Evolutionary conservation across 2,113 vertebrate genomes (phyloP), one percentile per base, ranked within the genome.

Genomic region (Gobius niger): DNA sequence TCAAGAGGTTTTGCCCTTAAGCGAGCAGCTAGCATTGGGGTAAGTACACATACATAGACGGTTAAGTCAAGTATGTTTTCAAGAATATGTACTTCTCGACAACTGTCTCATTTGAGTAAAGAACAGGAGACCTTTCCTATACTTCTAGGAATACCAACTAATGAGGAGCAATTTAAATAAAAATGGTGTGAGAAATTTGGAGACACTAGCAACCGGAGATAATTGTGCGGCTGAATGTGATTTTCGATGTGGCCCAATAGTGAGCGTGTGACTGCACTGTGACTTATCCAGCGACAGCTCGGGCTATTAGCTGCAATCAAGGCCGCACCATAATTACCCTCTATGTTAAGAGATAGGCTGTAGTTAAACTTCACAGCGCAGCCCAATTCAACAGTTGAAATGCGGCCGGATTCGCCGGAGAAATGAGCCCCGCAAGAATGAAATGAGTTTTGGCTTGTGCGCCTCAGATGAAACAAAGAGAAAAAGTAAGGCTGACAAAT

Each of bases 241-340:
- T 90, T 86, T 86, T 88, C 44, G 59, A 15, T 54, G 70, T 59
- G 80, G 81, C 82, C 70, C 69, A 83, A 82, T 68, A 73, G 83
- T 71, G 64, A 85, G 77, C 59, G 68, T 86, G 82, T 69, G 63
- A 80, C 82, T 71, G 73, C 70, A 82, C 70, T 69, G 79, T 73
- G 78, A 84, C 68, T 77, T 75, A 72, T 56, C 53, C 12, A 14
- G 73, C 63, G 81, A 84, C 79, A 82, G 81, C 77, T 67, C 40
- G 63, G 6, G 70, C 78, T 71, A 84, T 86, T 83, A 90, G 77
- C 78, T 67, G 69, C 81, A 77, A 87, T 87, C 85, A 87, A 80
- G 77, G 65, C 65, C 4, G 65, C 72, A 19, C n/a, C 19, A 65
- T 83, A 89, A 90, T 90, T 85, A 85, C 65, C 68, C 76, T 42